phyloP scores from a whole-genome alignment of 2,797 vertebrate genomes.

The Vultur gryphus region DNA sequence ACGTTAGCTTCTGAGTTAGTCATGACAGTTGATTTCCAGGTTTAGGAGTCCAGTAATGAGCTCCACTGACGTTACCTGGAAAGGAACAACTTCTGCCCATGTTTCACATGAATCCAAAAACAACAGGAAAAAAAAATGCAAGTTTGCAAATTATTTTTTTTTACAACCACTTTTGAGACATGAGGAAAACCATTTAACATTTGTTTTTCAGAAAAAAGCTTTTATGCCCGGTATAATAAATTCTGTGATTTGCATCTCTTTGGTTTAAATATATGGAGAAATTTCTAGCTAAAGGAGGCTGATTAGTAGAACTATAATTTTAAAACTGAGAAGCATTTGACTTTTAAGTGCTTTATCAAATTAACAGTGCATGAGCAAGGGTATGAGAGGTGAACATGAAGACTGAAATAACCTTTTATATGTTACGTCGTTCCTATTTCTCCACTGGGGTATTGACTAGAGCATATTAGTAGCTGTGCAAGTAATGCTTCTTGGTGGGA shows the following conservation, averaged over 20 bases:
- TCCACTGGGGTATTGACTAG: background rate
- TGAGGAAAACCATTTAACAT: background rate
- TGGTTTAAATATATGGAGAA: background rate
- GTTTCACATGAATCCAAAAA: background rate
- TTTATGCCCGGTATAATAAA: background rate
- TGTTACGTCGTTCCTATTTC: background rate
- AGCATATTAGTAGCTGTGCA: background rate
- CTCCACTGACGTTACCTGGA: background rate
- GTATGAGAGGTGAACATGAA: background rate
- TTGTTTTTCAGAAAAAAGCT: background rate
- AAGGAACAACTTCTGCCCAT: background rate
- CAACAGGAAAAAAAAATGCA: background rate
- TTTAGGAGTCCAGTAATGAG: background rate
- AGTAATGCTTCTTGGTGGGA: background rate
- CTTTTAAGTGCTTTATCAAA: slow-evolving; percentile 28
- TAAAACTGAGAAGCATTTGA: slow-evolving; percentile 30
- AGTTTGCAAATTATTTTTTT: background rate
- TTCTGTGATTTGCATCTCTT: background rate
- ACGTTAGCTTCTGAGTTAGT: background rate
- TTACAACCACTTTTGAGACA: background rate
- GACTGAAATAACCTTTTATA: background rate
- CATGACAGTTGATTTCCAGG: background rate
- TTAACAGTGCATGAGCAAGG: slow-evolving; percentile 8
- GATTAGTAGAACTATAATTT: slow-evolving; percentile 7
- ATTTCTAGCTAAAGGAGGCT: background rate